Conservation (phyloP, 1,140 invertebrate species). For the Drosophila insularis region DNA sequence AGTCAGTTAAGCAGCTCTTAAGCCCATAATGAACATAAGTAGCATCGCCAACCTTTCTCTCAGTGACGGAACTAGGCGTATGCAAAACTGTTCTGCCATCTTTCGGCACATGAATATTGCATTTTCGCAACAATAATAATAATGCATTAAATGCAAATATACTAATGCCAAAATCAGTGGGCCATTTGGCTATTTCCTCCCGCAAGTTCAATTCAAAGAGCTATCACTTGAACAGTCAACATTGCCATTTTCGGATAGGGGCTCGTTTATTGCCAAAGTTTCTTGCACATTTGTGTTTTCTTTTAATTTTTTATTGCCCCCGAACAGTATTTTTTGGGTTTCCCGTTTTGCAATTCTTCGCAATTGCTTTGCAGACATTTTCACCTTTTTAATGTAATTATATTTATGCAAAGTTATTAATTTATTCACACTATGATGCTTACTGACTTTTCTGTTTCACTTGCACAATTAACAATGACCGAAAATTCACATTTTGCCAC, state of each 20-base stretch:
- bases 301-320: too few species aligned
- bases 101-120: slow-evolving; percentile 16
- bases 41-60: slow-evolving; percentile 13
- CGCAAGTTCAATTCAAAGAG: not conserved
- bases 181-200: too few species aligned
- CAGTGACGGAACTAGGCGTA: slow-evolving; percentile 4
- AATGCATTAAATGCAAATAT: slow-evolving; percentile 13
- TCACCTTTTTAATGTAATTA: too few species aligned
- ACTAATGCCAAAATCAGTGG: slow-evolving; percentile 5
- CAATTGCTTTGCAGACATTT: too few species aligned
- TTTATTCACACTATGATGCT: too few species aligned
- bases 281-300: not conserved
- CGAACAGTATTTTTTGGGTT: too few species aligned
- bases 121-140: slow-evolving; percentile 14
- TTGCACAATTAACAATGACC: too few species aligned
- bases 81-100: slow-evolving; percentile 12
- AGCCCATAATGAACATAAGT: slow-evolving; percentile 8
- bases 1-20: slow-evolving; percentile 34
- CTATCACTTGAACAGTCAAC: too few species aligned
- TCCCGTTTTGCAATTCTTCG: too few species aligned
- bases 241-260: too few species aligned
- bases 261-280: not conserved
- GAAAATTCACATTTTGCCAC: too few species aligned
- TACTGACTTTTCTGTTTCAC: slow-evolving; percentile 1
- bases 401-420: not conserved